These are phyloP conservation scores for Arnoldichthys spilopterus DNA, from an alignment of 2,797 vertebrate genomes.

Conservation along the genomic window DNA sequence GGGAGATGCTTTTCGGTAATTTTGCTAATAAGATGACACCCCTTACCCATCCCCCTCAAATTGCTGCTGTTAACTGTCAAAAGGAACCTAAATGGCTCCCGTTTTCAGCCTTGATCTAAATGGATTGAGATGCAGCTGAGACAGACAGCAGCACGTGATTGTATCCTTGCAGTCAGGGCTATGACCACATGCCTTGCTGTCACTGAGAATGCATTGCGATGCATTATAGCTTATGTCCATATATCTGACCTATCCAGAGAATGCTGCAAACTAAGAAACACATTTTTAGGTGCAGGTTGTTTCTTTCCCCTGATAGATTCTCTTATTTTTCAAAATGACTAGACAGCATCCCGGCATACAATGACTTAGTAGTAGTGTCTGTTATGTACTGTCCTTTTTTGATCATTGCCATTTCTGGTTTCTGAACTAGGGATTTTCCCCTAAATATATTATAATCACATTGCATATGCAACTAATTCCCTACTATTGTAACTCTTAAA, in stretches of 20 bases:
- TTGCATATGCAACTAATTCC: background rate
- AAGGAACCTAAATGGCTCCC: no score
- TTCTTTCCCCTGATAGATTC: background rate
- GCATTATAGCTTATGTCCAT: background rate
- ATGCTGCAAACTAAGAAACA: background rate
- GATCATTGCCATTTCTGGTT: background rate
- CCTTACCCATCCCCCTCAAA: no score
- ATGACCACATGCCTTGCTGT: background rate
- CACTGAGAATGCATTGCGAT: background rate
- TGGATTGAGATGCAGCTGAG: background rate
- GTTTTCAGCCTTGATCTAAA: background rate
- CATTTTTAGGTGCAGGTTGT: constrained; percentile 7
- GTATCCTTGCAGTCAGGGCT: background rate
- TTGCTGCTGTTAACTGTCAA: no score
- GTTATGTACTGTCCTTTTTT: background rate
- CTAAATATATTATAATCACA: background rate
- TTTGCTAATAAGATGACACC: no score
- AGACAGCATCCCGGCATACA: background rate
- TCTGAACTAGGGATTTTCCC: background rate
- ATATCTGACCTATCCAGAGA: background rate
- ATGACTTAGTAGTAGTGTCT: background rate
- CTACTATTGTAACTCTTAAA: no score
- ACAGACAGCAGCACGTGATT: constrained; percentile 6
- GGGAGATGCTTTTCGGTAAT: no score
- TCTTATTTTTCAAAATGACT: background rate